A percentile compares a stretch with the other conserved stretches of the same genome.
phyloP scores from a whole-genome alignment of 2,888 invertebrate genomes.

The Rhagophthalmus giganteus region DNA sequence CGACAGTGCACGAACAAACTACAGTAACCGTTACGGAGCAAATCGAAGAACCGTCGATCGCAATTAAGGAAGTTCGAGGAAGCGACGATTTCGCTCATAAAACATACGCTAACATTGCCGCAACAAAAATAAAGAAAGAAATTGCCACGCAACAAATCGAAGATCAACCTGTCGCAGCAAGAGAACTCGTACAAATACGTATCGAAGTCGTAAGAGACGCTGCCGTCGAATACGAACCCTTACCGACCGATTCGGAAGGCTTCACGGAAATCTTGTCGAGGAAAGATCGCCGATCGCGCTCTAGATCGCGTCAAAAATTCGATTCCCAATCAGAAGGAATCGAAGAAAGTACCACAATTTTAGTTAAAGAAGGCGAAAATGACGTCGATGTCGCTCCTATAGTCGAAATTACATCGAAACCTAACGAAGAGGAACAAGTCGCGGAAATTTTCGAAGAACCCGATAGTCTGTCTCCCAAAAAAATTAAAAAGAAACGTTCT shows the following conservation, averaged over 20 bases:
- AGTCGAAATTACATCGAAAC: too few relatives aligned
- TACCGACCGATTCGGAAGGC: slow-evolving; percentile 39
- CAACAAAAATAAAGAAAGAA: slow-evolving; percentile 7
- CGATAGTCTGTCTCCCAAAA: too few relatives aligned
- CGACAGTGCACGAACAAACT: not conserved
- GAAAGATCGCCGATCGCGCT: slow-evolving; percentile 42
- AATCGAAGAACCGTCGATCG: not conserved
- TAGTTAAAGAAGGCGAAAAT: not conserved
- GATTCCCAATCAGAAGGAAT: slow-evolving; percentile 6
- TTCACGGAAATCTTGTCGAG: slow-evolving; percentile 42
- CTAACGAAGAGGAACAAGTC: too few relatives aligned
- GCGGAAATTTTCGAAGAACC: too few relatives aligned
- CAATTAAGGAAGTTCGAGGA: not conserved
- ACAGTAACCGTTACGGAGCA: too few relatives aligned
- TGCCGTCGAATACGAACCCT: slow-evolving; percentile 25
- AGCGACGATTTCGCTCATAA: slow-evolving; percentile 4
- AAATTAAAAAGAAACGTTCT: too few relatives aligned
- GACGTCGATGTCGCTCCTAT: too few relatives aligned
- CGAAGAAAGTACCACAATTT: not conserved
- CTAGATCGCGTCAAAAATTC: slow-evolving; percentile 35
- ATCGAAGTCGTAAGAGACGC: slow-evolving; percentile 34
- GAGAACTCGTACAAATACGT: slow-evolving; percentile 36
- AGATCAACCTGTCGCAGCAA: not conserved
- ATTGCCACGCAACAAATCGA: not conserved
- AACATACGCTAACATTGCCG: slow-evolving; percentile 31